Percentiles rank a stretch among this genome's conserved stretches.
phyloP scores from a whole-genome alignment of 2,888 invertebrate species.

The Platerodrilus igneus region DNA sequence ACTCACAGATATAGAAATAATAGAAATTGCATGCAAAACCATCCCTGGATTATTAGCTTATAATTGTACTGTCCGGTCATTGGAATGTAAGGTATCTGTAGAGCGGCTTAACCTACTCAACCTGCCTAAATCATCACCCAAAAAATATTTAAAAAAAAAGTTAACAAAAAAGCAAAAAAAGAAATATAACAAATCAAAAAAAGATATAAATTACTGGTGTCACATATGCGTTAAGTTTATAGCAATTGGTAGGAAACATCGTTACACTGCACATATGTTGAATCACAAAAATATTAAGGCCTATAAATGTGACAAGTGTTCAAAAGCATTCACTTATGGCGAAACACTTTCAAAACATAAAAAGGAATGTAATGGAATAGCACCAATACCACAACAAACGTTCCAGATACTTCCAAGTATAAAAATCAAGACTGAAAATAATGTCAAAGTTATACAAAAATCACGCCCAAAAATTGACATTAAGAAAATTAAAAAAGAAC shows the following conservation, averaged over 20 bases:
- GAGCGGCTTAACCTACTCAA: too few relatives aligned
- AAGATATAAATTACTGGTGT: slow-evolving; percentile 8
- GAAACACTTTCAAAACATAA: too few relatives aligned
- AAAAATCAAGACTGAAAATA: neutral
- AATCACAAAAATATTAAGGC: slow-evolving; percentile 1
- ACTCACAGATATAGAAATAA: slow-evolving; percentile 11
- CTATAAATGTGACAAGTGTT: neutral
- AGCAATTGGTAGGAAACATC: neutral
- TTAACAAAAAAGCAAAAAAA: neutral
- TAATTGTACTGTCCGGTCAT: neutral
- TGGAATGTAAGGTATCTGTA: slow-evolving; percentile 8
- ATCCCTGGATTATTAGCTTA: slow-evolving; percentile 8
- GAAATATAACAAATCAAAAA: neutral
- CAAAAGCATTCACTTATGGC: neutral
- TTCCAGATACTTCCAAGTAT: neutral
- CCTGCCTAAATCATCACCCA: too few relatives aligned
- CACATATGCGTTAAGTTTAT: slow-evolving; percentile 5
- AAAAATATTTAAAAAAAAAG: too few relatives aligned
- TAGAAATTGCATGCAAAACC: slow-evolving; percentile 4
- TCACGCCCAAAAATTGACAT: neutral
- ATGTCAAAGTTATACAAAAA: neutral
- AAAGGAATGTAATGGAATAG: too few relatives aligned
- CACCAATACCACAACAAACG: neutral
- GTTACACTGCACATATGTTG: slow-evolving; percentile 2
- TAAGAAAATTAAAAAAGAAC: too few relatives aligned